A percentile compares a stretch with the other conserved stretches of the same genome.
These are phyloP conservation scores for Synergus laeviventris DNA, from an alignment of 2,888 invertebrate genomes.

Conservation along the genomic window DNA sequence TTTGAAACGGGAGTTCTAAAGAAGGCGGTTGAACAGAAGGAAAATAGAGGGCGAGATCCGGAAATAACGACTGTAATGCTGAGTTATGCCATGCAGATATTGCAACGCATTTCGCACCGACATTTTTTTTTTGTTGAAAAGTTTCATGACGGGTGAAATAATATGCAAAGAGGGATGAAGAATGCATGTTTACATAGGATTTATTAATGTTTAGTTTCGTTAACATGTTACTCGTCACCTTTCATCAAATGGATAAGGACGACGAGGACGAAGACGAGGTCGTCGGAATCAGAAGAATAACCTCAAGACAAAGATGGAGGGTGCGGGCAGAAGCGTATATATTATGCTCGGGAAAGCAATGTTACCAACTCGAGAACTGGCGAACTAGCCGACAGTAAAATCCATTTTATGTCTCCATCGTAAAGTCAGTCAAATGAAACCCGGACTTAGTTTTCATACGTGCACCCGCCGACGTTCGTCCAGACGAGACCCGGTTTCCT, in stretches of 20 bases:
- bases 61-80: constrained; percentile 53
- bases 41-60: constrained; percentile 48
- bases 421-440: constrained; percentile 75
- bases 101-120: constrained; percentile 58
- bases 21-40: constrained; percentile 40
- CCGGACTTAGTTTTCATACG: constrained; percentile 75
- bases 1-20: constrained; percentile 27
- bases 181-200: background rate
- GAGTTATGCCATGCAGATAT: constrained; percentile 59
- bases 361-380: constrained; percentile 74
- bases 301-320: constrained; percentile 45
- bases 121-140: constrained; percentile 65
- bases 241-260: constrained; percentile 35
- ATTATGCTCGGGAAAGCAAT: constrained; percentile 71
- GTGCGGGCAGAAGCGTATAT: constrained; percentile 56
- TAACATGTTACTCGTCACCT: background rate
- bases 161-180: constrained; percentile 51
- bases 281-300: constrained; percentile 39
- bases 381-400: constrained; percentile 75
- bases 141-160: constrained; percentile 54
- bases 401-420: constrained; percentile 74
- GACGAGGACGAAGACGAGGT: constrained; percentile 42
- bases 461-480: constrained; percentile 60
- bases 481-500: constrained; percentile 47
- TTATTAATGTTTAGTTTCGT: background rate